Conservation (phyloP, 2,797 vertebrate genomes). For the Fratercula arctica region DNA sequence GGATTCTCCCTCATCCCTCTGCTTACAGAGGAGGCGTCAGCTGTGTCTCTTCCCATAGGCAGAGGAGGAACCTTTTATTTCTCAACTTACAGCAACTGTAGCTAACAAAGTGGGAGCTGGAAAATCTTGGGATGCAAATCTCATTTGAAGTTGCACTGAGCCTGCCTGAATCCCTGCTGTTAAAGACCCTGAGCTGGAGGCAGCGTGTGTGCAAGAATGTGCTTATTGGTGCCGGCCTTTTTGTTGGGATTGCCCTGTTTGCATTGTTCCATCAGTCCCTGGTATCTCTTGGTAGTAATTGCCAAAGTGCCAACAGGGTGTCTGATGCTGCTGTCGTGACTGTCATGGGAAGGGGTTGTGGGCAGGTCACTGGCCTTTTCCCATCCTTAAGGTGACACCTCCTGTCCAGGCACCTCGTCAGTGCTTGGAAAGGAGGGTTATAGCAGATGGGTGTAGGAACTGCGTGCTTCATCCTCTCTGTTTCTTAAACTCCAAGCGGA, state of each 20-base stretch:
- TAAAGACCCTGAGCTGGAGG: not conserved
- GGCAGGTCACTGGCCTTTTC: not conserved
- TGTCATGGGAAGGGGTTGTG: not conserved
- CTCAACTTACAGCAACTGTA: not conserved
- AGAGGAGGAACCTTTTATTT: conserved; percentile 22
- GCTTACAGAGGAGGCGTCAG: not conserved
- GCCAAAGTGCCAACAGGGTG: not conserved
- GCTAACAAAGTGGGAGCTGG: not conserved
- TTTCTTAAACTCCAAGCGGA: not conserved
- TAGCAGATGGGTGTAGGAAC: not conserved
- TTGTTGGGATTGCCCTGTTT: not conserved
- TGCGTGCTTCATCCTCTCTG: not conserved
- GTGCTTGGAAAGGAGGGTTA: not conserved
- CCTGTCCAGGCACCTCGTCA: not conserved
- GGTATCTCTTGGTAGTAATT: not conserved
- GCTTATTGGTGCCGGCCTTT: not conserved
- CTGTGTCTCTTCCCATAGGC: not conserved
- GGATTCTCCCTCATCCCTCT: not conserved
- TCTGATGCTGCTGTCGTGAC: not conserved
- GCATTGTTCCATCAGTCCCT: not conserved
- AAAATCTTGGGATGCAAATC: not conserved
- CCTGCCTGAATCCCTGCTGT: not conserved
- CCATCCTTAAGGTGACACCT: not conserved
- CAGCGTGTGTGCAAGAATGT: not conserved
- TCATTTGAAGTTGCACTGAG: not conserved